Base-by-base conservation (phyloP, 2,888 invertebrate species). In the Nudaria mundana region DNA sequence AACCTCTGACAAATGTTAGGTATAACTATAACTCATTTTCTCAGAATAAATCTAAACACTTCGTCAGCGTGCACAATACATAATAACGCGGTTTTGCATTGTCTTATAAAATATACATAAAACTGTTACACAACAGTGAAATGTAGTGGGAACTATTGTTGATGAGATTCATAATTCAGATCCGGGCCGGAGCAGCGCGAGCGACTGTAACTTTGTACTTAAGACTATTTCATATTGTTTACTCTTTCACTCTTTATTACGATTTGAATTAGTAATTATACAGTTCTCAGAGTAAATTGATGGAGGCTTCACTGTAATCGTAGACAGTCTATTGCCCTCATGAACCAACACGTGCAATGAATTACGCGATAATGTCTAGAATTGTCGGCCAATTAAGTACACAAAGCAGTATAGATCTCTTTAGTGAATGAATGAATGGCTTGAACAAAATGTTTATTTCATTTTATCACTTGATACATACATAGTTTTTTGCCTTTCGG, bases 41-140 rank as follows among this genome's bases (percentile, higher is more conserved):
- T 12, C 34, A 42, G 30, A 33, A 15, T 38, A 18, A 30, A 43
- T 43, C 30, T 26, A 26, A 38, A 30, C 14, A 33, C 18, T 14
- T 16, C 34, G 18, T 12, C 23, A 8, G 29, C 13, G 18, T 30
- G 44, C 15, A 56, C 58, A 60, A 56, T 60, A n/a, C n/a, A n/a
- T n/a, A n/a, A n/a, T n/a, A n/a, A n/a, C 20, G 39, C 12, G 30
- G 26, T 35, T 46, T 44, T 39, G 34, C 11, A 38, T 44, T 44
- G 35, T 43, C 34, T 43, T 34, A 42, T 30, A 42, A 25, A 29
- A 29, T 24, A 35, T 24, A 32, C 26, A 34, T 36, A 53, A 56
- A 37, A 60, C 50, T 44, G 37, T 60, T 60, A 42, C 44, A 46
- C 61, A 57, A 60, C 61, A 45, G 57, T 56, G 57, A 57, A 57